phyloP scores from a whole-genome alignment of 2,113 vertebrate species.

The Globicephala melas region DNA sequence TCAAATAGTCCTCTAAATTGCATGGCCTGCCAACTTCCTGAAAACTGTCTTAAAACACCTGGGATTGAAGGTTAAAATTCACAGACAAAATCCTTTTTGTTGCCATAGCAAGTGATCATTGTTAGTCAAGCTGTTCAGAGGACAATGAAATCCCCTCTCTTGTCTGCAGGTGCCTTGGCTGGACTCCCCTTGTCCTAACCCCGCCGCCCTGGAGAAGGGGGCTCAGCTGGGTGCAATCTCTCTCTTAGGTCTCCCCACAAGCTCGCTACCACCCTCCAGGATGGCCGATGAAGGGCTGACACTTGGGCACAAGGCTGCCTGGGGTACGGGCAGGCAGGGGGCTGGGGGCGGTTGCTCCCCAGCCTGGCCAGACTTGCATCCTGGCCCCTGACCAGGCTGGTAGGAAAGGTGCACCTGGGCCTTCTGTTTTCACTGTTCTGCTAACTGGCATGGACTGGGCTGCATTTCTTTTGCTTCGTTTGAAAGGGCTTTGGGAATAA shows the following conservation, averaged over 20 bases:
- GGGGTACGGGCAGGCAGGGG: too few relatives aligned
- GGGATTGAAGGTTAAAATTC: conserved; percentile 22
- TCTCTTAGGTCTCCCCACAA: neutral
- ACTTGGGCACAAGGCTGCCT: neutral
- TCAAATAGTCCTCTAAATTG: neutral
- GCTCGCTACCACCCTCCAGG: neutral
- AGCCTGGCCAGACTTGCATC: too few relatives aligned
- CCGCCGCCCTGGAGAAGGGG: conserved; percentile 38
- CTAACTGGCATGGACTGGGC: neutral
- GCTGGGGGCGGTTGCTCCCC: rapidly evolving
- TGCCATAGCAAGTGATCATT: conserved; percentile 1
- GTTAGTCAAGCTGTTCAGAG: conserved; percentile 65
- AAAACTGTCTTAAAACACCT: neutral
- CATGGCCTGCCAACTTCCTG: neutral
- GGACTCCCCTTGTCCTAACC: neutral
- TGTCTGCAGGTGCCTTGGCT: conserved; percentile 55
- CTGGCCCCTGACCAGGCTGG: neutral
- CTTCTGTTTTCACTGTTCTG: conserved; percentile 18
- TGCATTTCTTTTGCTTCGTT: conserved; percentile 17
- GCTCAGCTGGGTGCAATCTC: conserved; percentile 5
- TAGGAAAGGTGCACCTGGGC: neutral
- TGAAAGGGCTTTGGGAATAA: conserved; percentile 41
- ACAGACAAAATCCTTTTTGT: conserved; percentile 64
- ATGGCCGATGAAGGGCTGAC: neutral
- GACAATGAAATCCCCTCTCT: conserved; percentile 38